Percentiles rank a stretch among this genome's conserved stretches.
phyloP scores from a whole-genome alignment of 2,888 invertebrate species.

The Girardia tigrina region DNA sequence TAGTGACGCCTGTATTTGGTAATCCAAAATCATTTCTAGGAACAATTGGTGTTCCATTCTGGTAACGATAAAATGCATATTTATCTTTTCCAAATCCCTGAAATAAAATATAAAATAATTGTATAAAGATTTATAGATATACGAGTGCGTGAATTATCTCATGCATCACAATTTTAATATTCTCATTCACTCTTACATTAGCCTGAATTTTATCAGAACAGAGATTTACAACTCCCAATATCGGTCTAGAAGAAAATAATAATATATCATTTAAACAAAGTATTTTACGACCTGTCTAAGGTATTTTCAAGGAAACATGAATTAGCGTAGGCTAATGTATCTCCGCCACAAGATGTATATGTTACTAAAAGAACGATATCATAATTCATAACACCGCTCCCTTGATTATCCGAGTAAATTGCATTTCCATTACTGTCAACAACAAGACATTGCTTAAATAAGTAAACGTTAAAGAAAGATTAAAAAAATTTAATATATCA shows the following conservation, averaged over 20 bases:
- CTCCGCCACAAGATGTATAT: background rate
- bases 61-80: slow-evolving; percentile 1
- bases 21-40: background rate
- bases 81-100: background rate
- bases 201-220: background rate
- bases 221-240: background rate
- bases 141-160: background rate
- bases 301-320: slow-evolving; percentile 5
- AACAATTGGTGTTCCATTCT: background rate
- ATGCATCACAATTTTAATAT: background rate
- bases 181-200: background rate
- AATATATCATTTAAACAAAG: background rate
- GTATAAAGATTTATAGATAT: background rate
- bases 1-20: background rate
- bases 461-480: background rate
- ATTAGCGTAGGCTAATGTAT: background rate
- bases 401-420: background rate
- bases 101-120: background rate
- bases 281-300: background rate
- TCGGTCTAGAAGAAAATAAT: background rate
- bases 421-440: background rate
- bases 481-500: background rate
- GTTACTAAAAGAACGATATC: background rate
- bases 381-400: background rate
- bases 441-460: background rate